A percentile compares a stretch with the other conserved stretches of the same genome.
These are phyloP conservation scores for Limnephilus auricula DNA, from an alignment of 2,888 invertebrate genomes.

Conservation along the genomic window DNA sequence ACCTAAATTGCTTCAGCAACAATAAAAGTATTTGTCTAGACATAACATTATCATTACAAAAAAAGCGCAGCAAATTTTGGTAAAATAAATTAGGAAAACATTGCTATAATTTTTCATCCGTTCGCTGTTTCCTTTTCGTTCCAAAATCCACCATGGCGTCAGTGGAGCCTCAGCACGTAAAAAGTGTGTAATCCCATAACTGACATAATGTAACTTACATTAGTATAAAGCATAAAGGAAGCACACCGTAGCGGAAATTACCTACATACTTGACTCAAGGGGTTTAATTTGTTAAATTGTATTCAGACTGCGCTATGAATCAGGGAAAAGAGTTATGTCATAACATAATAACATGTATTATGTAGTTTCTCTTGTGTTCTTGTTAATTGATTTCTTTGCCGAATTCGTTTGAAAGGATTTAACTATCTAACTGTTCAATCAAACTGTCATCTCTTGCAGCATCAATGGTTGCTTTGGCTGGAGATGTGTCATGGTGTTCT, in stretches of 20 bases:
- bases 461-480: background rate
- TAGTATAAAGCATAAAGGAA: background rate
- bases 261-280: conserved; percentile 12
- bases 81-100: no score
- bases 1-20: no score
- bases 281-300: background rate
- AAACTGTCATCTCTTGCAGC: background rate
- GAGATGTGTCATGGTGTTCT: background rate
- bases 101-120: background rate
- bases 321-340: background rate
- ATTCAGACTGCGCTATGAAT: background rate
- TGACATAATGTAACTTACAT: background rate
- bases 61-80: no score
- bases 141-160: conserved; percentile 34
- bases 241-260: conserved; percentile 18
- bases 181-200: conserved; percentile 36
- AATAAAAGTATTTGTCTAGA: no score
- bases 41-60: no score
- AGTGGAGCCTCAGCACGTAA: conserved; percentile 18
- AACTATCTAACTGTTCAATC: background rate
- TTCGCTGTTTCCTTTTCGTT: background rate
- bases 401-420: background rate
- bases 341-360: background rate
- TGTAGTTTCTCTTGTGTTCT: background rate
- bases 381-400: background rate